Conservation (phyloP, 35 echinoderm and acorn worm genomes). For the Apostichopus californicus region DNA sequence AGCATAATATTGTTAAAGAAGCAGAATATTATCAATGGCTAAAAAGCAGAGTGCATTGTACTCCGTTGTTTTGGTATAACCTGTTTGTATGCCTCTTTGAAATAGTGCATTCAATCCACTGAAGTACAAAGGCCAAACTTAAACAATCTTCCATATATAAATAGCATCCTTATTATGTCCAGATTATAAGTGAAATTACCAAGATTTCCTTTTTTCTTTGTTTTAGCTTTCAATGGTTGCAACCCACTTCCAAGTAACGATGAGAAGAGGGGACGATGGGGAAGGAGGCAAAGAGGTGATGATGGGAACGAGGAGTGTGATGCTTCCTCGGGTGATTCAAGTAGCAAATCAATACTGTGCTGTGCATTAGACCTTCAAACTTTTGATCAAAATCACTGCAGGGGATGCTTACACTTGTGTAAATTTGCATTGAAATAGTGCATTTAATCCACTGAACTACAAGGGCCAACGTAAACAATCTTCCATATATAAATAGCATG, state of each 20-base stretch:
- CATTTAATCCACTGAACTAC: too few relatives aligned
- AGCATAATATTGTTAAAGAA: too few relatives aligned
- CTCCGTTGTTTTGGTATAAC: too few relatives aligned
- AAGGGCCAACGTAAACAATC: neutral
- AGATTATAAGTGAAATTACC: neutral
- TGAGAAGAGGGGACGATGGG: too few relatives aligned
- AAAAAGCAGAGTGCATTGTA: too few relatives aligned
- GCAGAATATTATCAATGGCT: too few relatives aligned
- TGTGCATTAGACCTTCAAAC: neutral
- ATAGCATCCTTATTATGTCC: neutral
- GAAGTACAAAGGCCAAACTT: neutral
- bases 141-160: neutral
- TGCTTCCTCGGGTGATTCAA: neutral
- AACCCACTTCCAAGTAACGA: neutral
- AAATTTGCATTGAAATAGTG: too few relatives aligned
- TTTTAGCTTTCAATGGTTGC: neutral
- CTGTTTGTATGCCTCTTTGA: neutral
- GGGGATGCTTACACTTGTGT: too few relatives aligned
- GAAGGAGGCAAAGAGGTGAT: neutral
- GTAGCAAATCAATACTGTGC: neutral
- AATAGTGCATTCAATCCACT: conserved; percentile 14
- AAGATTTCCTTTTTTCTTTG: neutral
- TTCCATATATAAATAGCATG: neutral
- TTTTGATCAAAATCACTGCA: too few relatives aligned
- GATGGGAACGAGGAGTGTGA: neutral